Evolutionary conservation across 2,797 vertebrate genomes (phyloP).

Genomic region (Orientallactaga sibirica): DNA sequence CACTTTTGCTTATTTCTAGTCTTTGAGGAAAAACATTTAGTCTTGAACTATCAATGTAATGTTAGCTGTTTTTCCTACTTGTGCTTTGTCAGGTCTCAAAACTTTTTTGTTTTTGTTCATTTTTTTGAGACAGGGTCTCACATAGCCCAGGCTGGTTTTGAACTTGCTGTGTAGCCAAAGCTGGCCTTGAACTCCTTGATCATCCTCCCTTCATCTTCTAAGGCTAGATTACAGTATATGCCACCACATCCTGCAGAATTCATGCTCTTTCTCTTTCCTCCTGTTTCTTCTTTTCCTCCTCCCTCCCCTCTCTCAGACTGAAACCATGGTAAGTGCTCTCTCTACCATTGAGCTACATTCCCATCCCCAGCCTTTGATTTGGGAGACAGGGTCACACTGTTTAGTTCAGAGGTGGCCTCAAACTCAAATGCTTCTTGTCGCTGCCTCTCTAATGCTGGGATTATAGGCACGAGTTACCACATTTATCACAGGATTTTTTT

Average conservation of each 20-base stretch:
- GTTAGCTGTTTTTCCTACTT: slow-evolving; percentile 44
- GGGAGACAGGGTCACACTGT: too few relatives aligned
- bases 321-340: background rate
- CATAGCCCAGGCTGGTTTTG: background rate
- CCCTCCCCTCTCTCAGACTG: background rate
- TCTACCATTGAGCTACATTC: background rate
- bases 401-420: too few relatives aligned
- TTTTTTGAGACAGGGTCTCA: background rate
- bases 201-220: background rate
- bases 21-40: background rate
- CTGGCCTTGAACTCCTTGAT: background rate
- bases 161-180: background rate
- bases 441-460: too few relatives aligned
- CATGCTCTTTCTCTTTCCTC: background rate
- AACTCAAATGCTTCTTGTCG: too few relatives aligned
- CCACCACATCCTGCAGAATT: background rate
- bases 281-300: background rate
- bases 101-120: background rate
- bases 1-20: background rate
- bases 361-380: background rate
- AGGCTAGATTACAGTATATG: background rate
- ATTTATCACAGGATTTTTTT: too few relatives aligned
- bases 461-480: too few relatives aligned
- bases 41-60: background rate
- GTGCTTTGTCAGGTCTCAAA: background rate